Base-by-base conservation (phyloP, 1,140 invertebrate genomes). In the Drosophila sturtevanti region DNA sequence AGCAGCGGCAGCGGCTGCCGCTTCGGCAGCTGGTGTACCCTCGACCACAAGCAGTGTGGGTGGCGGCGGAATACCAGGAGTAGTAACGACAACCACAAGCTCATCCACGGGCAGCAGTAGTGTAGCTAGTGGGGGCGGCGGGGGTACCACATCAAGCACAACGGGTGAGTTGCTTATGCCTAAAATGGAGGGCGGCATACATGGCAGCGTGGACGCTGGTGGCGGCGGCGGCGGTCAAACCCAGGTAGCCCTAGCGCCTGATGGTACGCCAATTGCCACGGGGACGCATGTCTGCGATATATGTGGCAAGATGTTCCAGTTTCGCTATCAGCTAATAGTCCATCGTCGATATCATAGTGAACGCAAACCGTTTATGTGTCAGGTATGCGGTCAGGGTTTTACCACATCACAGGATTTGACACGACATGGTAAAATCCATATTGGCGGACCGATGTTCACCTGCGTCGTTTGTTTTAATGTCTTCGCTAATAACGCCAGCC, bases 241-340 rank as follows among this genome's bases (percentile, higher is more conserved):
- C 92, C 92, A 92, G 60, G 93, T 92, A 62, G 92, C 90, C 10
- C 90, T 72, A 93, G 94, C 85, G 89, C 94, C n/a, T 4, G 92
- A 93, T 52, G 91, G 90, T 48, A 92, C 93, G 14, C 91, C 93
- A 0, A 93, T 94, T 6, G 93, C 94, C 1, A 92, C 94, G n/a
- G 93, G 94, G 93, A 69, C 95, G 94, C 95, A 97, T 90, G 93
- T 95, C 1, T 97, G 96, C 90, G 96, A 97, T 91, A 94, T 97
- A 61, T 97, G 96, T 81, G 95, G 96, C 44, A 97, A 97, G 92
- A 95, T 96, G 91, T 97, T 97, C 92, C 96, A 96, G 79, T 97
- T 96, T 92, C 94, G 96, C 31, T 97, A 97, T 92, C 96, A 97
- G 81, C 93, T 97, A 58, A 97, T 97, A 80, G 96, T 97, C 11